phyloP scores from a whole-genome alignment of 2,797 vertebrate species.

The Onychomys arenicola region DNA sequence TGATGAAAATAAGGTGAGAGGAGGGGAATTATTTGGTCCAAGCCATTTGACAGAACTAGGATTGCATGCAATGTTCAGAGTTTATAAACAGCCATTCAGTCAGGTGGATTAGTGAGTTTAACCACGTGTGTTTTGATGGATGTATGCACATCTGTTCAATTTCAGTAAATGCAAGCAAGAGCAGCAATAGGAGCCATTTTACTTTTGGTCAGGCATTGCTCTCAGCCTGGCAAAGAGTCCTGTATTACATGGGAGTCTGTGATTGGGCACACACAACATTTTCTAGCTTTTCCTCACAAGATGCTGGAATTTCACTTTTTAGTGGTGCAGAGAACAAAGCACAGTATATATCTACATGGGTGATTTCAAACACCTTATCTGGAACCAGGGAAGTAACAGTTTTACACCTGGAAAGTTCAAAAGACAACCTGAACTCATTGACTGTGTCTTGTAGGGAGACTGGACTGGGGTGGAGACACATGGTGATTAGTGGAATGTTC shows the following conservation, averaged over 20 bases:
- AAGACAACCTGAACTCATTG: not conserved
- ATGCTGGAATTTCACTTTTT: conserved; percentile 56
- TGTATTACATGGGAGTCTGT: not conserved
- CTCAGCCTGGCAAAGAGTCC: not conserved
- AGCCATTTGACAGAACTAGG: not conserved
- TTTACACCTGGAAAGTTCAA: not conserved
- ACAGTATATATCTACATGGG: not conserved
- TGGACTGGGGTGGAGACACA: not conserved
- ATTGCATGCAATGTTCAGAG: not conserved
- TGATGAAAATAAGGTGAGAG: not conserved
- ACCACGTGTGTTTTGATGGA: not conserved
- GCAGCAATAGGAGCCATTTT: not conserved
- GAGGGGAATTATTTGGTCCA: not conserved
- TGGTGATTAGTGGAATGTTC: not conserved
- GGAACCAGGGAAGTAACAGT: not conserved
- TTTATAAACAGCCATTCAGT: not conserved
- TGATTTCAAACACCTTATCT: not conserved
- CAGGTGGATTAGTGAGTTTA: not conserved
- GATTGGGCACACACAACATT: not conserved
- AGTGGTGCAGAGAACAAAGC: not conserved
- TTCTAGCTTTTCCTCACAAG: conserved; percentile 6
- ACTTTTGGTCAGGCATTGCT: conserved; percentile 6
- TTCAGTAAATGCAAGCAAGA: not conserved
- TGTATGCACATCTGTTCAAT: not conserved
- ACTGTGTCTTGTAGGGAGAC: not conserved